Base-by-base conservation (phyloP, 2,797 vertebrate species). In the Tenualosa ilisha region DNA sequence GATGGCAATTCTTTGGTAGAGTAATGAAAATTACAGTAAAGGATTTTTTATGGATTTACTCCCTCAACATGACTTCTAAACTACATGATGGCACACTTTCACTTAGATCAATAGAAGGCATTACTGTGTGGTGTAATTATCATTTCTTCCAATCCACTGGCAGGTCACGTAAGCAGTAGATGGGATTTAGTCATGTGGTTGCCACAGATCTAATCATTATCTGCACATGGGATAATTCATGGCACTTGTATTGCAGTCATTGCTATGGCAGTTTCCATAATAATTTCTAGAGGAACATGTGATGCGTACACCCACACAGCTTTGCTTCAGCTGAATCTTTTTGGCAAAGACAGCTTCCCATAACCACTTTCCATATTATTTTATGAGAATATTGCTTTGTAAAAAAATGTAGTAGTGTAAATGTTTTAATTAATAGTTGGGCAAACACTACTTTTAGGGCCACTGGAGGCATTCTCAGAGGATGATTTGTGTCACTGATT, bases 131-230 rank as follows among this genome's bases (percentile, higher is more conserved):
- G 40, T 75, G 11, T 75, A 17, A 75, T 17, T 75, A 17, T 13
- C 37, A 43, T 37, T 37, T 65, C 63, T 31, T 75, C 37, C 40
- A 40, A 15, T 75, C 17, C 31, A 17, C 12, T 40, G 68, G 20
- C 68, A 4, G 68, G 65, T 72, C 26, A 75, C 15, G 37, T 20
- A 75, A 43, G 20, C 37, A 75, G 68, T n/a, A n/a, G n/a, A n/a
- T n/a, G n/a, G n/a, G 68, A 72, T 75, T 75, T 43, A 75, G 68
- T 75, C 13, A 5, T 37, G 13, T 7, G 17, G 37, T 75, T 40
- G 68, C 37, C 68, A 15, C 68, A 75, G 40, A 75, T 75, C 68
- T 75, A 43, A 75, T 75, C 3, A 75, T 17, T 75, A 43, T 75
- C 11, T 40, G 37, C 17, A 75, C 68, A 75, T 75, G 31, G 68